phyloP scores from a whole-genome alignment of 2,113 vertebrate species.

The Paralichthys olivaceus region DNA sequence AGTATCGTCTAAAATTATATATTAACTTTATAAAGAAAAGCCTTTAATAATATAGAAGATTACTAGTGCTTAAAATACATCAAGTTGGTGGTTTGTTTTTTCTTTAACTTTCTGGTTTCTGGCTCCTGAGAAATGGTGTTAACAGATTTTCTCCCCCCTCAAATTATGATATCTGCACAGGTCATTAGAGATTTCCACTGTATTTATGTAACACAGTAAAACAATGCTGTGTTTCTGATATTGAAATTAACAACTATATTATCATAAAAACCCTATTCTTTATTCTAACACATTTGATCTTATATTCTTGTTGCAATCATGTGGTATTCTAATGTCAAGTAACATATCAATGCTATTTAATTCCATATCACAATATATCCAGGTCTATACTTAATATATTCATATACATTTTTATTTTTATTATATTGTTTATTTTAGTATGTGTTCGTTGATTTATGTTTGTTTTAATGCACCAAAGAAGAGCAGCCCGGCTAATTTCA shows the following conservation, averaged over 20 bases:
- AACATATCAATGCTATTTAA: neutral
- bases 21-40: neutral
- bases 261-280: neutral
- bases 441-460: too few relatives aligned
- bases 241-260: too few relatives aligned
- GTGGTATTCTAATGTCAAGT: neutral
- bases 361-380: too few relatives aligned
- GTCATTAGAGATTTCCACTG: neutral
- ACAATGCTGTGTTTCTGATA: neutral
- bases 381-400: too few relatives aligned
- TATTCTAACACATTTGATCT: neutral
- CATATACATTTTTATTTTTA: too few relatives aligned
- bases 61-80: neutral
- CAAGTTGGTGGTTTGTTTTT: neutral
- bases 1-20: neutral
- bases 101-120: constrained; percentile 1
- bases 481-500: too few relatives aligned
- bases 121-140: neutral
- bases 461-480: too few relatives aligned
- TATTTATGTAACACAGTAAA: neutral
- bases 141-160: neutral
- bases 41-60: constrained; percentile 2
- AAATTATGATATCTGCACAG: neutral
- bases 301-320: neutral
- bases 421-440: too few relatives aligned